These are phyloP conservation scores for Syngnathus scovelli DNA, from an alignment of 2,113 vertebrate genomes.

Conservation along the genomic window DNA sequence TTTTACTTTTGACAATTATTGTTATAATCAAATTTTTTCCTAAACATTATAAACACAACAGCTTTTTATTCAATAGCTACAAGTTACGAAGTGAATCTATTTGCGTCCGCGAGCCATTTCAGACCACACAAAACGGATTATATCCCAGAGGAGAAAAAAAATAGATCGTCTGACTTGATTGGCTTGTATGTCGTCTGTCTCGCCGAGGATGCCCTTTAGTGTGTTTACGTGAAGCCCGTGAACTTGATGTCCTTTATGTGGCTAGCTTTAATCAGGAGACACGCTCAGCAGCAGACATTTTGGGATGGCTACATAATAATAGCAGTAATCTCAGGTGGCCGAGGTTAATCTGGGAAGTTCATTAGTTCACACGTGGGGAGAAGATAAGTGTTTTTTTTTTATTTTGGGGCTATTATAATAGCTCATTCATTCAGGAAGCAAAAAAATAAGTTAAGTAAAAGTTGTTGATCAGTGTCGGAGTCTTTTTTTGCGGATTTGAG, in stretches of 20 bases:
- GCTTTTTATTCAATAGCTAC: background rate
- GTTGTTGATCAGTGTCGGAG: too few species aligned
- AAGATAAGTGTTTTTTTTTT: background rate
- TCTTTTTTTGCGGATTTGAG: background rate
- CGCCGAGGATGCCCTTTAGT: constrained; percentile 14
- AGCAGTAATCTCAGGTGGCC: constrained; percentile 20
- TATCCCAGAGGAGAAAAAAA: constrained; percentile 32
- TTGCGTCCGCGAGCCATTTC: constrained; percentile 18
- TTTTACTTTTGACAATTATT: too few species aligned
- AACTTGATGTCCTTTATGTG: background rate
- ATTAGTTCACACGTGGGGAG: constrained; percentile 4
- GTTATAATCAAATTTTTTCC: background rate
- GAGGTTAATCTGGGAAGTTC: constrained; percentile 38
- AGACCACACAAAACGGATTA: constrained; percentile 28
- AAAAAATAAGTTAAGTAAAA: background rate
- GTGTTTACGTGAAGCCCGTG: background rate
- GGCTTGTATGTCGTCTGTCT: constrained; percentile 8
- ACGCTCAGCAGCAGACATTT: background rate
- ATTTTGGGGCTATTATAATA: background rate
- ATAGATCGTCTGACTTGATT: constrained; percentile 23
- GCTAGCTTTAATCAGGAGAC: background rate
- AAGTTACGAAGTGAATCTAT: background rate
- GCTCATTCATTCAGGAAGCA: background rate
- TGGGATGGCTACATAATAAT: background rate
- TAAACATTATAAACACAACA: background rate